A percentile compares a stretch with the other conserved stretches of the same genome.
Conservation (phyloP, 1,140 invertebrate genomes). For the Cydia pomonella region DNA sequence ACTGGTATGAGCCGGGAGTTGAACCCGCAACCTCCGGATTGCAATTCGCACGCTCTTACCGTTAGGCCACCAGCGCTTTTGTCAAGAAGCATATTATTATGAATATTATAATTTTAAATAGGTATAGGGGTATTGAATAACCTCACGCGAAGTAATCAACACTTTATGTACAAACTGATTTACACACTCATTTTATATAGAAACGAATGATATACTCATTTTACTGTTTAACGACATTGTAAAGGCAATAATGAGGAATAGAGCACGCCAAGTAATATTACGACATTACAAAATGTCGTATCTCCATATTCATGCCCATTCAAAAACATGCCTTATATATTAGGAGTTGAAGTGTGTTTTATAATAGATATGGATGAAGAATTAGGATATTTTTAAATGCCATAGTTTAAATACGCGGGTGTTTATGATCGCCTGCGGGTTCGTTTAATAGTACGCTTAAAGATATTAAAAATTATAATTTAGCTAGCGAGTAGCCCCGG, state of each 20-base stretch:
- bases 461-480: slow-evolving; percentile 20
- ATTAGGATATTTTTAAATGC: background rate
- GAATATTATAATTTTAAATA: too few species aligned
- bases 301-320: background rate
- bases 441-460: slow-evolving; percentile 15
- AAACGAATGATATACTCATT: slow-evolving; percentile 29
- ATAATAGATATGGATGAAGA: background rate
- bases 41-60: too few species aligned
- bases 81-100: too few species aligned
- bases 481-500: background rate
- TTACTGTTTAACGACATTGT: slow-evolving; percentile 44
- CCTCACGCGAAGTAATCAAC: too few species aligned
- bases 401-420: slow-evolving; percentile 11
- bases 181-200: background rate
- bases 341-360: background rate
- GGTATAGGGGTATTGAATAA: too few species aligned
- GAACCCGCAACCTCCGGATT: too few species aligned
- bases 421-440: slow-evolving; percentile 11
- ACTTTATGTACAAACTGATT: slow-evolving; percentile 1
- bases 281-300: background rate
- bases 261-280: slow-evolving; percentile 17
- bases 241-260: slow-evolving; percentile 41
- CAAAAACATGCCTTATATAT: background rate
- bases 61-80: too few species aligned
- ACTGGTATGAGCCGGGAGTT: too few species aligned